Evolutionary conservation across 2,888 invertebrate genomes (phyloP).

Genomic region (Drosophila dives): DNA sequence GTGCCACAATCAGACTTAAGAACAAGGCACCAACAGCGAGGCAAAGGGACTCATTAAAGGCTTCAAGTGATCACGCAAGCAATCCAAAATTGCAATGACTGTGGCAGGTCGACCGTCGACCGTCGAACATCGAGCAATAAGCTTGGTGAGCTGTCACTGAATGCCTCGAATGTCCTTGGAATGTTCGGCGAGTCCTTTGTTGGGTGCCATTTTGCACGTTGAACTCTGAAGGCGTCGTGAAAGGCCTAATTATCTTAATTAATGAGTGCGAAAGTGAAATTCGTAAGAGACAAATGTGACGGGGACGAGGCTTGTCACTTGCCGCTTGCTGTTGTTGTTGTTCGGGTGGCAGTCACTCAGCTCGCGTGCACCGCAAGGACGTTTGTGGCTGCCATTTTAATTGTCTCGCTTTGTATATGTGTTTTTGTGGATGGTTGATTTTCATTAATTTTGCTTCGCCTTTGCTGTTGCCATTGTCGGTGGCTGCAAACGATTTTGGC

Average conservation of each 20-base stretch:
- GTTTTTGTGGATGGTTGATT: constrained; percentile 54
- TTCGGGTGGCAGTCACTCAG: constrained; percentile 58
- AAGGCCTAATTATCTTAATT: constrained; percentile 82
- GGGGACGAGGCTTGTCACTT: constrained; percentile 16
- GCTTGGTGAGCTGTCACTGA: constrained; percentile 61
- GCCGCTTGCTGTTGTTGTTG: neutral
- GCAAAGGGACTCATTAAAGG: constrained; percentile 60
- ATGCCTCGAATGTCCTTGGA: constrained; percentile 24
- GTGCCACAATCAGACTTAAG: constrained; percentile 42
- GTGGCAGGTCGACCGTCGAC: constrained; percentile 17
- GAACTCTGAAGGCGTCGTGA: constrained; percentile 76
- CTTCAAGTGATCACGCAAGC: constrained; percentile 51
- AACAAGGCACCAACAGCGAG: constrained; percentile 9
- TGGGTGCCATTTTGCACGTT: constrained; percentile 54
- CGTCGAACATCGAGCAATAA: constrained; percentile 3
- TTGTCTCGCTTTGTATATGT: constrained; percentile 56
- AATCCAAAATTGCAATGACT: constrained; percentile 56
- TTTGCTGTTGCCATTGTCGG: constrained; percentile 49
- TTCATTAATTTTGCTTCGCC: constrained; percentile 75
- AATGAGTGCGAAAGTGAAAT: constrained; percentile 79
- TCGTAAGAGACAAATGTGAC: constrained; percentile 75
- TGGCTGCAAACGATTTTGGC: constrained; percentile 68
- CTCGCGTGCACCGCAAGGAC: constrained; percentile 64
- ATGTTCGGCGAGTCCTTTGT: constrained; percentile 32
- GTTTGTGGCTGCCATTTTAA: constrained; percentile 74